phyloP scores from a whole-genome alignment of 2,113 vertebrate species.

The Anolis sagrei region DNA sequence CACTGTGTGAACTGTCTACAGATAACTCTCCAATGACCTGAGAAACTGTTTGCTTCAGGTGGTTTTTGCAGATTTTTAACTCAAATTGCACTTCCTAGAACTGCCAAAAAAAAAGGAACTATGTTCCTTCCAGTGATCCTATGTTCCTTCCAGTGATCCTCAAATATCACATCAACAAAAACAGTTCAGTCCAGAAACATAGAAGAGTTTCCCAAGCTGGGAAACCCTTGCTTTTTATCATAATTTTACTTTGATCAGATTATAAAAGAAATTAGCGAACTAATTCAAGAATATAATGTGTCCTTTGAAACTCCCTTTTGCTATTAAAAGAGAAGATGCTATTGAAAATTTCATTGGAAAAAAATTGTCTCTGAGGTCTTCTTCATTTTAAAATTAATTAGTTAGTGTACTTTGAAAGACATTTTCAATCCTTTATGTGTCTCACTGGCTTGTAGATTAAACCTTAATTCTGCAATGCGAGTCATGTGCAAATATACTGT shows the following conservation, averaged over 20 bases:
- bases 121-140: neutral
- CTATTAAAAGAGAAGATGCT: slow-evolving; percentile 16
- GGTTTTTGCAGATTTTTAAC: neutral
- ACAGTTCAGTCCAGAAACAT: neutral
- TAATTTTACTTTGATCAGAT: neutral
- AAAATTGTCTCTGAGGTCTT: neutral
- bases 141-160: neutral
- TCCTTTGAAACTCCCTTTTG: neutral
- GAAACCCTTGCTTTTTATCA: neutral
- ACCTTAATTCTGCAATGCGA: neutral
- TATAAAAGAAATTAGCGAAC: neutral
- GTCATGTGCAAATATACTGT: neutral
- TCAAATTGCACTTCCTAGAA: neutral
- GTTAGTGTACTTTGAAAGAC: slow-evolving; percentile 9
- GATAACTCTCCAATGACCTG: neutral
- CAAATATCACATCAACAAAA: neutral
- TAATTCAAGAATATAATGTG: slow-evolving; percentile 6
- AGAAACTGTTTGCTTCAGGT: neutral
- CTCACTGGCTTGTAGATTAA: neutral
- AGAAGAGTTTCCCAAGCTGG: neutral
- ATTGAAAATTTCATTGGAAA: neutral
- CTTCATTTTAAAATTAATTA: slow-evolving; percentile 20
- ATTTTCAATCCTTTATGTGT: neutral
- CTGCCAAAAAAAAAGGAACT: neutral
- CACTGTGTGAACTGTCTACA: neutral